phyloP scores from a whole-genome alignment of 1,140 invertebrate species.

The Cardiocondyla obscurior region DNA sequence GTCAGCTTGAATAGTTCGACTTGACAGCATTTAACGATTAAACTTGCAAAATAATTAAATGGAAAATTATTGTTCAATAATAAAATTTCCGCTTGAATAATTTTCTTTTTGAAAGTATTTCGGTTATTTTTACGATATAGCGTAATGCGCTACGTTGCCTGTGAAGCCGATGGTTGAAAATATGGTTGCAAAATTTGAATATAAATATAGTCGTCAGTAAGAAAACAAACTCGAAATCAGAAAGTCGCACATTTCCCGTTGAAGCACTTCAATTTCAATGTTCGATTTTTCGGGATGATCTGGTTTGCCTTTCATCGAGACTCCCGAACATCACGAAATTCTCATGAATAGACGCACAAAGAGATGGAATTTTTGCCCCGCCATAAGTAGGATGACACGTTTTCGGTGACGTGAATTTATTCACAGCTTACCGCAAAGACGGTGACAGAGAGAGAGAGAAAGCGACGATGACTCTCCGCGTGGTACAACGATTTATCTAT shows the following conservation, averaged over 20 bases:
- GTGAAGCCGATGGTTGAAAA: not conserved
- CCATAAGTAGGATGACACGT: constrained; percentile 31
- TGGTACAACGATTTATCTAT: constrained; percentile 55
- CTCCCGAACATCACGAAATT: not conserved
- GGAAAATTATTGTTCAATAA: too few species aligned
- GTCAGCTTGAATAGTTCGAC: too few species aligned
- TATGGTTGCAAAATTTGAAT: not conserved
- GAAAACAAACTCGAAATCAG: not conserved
- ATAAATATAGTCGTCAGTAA: not conserved
- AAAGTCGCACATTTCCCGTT: not conserved
- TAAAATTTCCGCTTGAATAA: too few species aligned
- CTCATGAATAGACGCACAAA: constrained; percentile 6
- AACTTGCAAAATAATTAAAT: too few species aligned
- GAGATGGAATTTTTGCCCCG: not conserved
- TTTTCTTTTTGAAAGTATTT: too few species aligned
- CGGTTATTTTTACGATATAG: too few species aligned
- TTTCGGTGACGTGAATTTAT: constrained; percentile 45
- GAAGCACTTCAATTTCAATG: not conserved
- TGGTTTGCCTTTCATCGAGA: constrained; percentile 29
- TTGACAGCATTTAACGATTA: too few species aligned
- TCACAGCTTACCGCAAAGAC: constrained; percentile 7
- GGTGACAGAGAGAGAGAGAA: not conserved
- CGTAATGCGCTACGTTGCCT: not conserved
- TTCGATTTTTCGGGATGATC: not conserved
- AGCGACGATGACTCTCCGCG: constrained; percentile 25